phyloP scores from a whole-genome alignment of 2,113 vertebrate genomes.

The Centropus bengalensis region DNA sequence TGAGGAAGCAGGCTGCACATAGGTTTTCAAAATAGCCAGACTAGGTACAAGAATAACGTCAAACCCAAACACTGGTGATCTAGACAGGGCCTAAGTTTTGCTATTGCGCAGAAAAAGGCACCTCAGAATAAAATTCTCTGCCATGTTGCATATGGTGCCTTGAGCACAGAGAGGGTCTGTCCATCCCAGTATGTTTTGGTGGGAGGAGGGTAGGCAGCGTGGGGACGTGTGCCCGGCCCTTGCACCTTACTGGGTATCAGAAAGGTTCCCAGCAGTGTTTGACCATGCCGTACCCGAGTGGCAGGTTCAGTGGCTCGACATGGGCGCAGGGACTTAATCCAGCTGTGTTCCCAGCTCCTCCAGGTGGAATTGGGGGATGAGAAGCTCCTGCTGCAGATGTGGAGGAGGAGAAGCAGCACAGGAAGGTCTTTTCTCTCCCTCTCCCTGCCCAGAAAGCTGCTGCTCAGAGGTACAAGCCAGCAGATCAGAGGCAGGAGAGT shows the following conservation, averaged over 20 bases:
- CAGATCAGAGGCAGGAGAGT: neutral
- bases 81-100: neutral
- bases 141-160: neutral
- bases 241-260: neutral
- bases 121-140: neutral
- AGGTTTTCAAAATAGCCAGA: neutral
- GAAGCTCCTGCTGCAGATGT: neutral
- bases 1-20: neutral
- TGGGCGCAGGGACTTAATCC: neutral
- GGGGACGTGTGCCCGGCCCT: neutral
- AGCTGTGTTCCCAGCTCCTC: neutral
- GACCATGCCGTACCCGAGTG: neutral
- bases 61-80: neutral
- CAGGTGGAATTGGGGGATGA: neutral
- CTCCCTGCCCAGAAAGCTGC: neutral
- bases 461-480: neutral
- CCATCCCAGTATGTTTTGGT: neutral
- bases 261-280: neutral
- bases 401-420: neutral
- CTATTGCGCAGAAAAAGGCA: neutral
- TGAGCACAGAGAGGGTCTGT: neutral
- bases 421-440: neutral
- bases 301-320: neutral
- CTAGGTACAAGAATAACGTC: neutral
- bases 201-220: accelerated